Conservation (phyloP, 2,888 invertebrate species). For the Epiperipatus broadwayi region DNA sequence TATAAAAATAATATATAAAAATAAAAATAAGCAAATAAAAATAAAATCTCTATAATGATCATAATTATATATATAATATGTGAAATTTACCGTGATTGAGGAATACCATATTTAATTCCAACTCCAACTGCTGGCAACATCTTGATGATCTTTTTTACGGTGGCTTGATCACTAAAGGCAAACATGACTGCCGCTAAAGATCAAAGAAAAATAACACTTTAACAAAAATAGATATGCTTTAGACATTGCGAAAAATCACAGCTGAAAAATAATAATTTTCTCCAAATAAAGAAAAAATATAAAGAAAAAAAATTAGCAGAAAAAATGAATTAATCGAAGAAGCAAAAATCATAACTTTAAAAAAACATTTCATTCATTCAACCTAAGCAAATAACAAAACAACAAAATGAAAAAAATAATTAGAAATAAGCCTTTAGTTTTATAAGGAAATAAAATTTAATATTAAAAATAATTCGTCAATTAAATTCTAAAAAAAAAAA, state of each 20-base stretch:
- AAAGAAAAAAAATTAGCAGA: no score
- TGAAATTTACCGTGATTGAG: conserved; percentile 66
- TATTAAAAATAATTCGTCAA: no score
- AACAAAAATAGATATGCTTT: no score
- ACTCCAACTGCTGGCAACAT: conserved; percentile 91
- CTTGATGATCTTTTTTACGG: conserved; percentile 94
- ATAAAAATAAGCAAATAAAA: conserved; percentile 7
- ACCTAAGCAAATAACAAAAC: no score
- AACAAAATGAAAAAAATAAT: no score
- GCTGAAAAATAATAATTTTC: neutral
- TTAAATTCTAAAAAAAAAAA: no score
- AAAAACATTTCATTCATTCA: no score
- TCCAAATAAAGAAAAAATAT: neutral
- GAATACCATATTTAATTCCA: conserved; percentile 97
- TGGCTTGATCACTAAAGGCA: conserved; percentile 87
- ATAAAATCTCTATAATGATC: neutral
- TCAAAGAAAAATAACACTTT: conserved; percentile 16
- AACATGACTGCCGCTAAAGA: conserved; percentile 90
- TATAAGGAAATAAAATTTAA: no score
- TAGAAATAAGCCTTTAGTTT: no score
- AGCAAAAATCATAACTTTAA: no score
- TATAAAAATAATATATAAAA: conserved; percentile 10
- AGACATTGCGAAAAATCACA: neutral
- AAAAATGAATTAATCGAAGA: no score
- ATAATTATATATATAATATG: conserved; percentile 8